Conservation (phyloP, 2,113 vertebrate genomes). For the Festucalex cinctus region DNA sequence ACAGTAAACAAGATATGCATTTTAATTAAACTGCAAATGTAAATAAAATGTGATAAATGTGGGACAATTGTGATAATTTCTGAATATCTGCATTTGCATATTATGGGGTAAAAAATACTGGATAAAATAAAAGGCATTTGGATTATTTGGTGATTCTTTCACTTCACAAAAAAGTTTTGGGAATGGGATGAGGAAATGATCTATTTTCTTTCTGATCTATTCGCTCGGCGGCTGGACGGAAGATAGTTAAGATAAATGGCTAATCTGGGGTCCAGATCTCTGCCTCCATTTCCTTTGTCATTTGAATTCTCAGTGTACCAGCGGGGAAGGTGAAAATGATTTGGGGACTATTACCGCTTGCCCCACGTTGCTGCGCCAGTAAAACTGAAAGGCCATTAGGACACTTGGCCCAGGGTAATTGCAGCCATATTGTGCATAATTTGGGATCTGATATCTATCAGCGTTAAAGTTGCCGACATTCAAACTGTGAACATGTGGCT, state of each 20-base stretch:
- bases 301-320: conserved; percentile 49
- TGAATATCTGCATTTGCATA: not conserved
- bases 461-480: conserved; percentile 24
- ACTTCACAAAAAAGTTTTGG: conserved; percentile 7
- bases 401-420: conserved; percentile 53
- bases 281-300: conserved; percentile 27
- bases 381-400: conserved; percentile 31
- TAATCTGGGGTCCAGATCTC: conserved; percentile 51
- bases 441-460: conserved; percentile 22
- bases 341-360: conserved; percentile 39
- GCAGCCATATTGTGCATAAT: conserved; percentile 28
- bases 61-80: not conserved
- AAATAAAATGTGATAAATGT: not conserved
- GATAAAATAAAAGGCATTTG: not conserved
- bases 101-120: not conserved
- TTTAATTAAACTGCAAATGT: not conserved
- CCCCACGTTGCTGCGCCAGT: conserved; percentile 32
- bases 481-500: conserved; percentile 27
- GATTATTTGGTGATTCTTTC: not conserved
- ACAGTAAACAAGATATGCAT: too few relatives aligned
- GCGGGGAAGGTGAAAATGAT: conserved; percentile 56
- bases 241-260: conserved; percentile 46
- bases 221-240: conserved; percentile 22
- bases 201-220: conserved; percentile 26
- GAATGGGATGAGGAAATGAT: conserved; percentile 15